phyloP scores from a whole-genome alignment of 2,797 vertebrate species.

The Amphiprion clarkii region DNA sequence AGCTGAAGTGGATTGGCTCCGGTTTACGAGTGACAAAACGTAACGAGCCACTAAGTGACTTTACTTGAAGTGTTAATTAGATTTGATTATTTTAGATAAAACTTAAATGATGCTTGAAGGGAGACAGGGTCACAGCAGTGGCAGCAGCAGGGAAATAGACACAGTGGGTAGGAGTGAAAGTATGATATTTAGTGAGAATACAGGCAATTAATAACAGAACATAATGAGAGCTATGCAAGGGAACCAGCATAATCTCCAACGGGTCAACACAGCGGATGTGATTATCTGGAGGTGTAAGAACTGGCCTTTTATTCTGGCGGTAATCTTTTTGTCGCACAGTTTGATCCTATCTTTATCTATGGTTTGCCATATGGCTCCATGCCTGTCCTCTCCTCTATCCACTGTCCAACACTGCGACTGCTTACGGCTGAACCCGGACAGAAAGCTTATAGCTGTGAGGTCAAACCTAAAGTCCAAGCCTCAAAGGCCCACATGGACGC shows the following conservation, averaged over 20 bases:
- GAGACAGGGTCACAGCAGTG: conserved; percentile 42
- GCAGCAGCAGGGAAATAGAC: conserved; percentile 25
- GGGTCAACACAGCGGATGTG: conserved; percentile 30
- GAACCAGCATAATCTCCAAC: conserved; percentile 1
- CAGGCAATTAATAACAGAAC: conserved; percentile 40
- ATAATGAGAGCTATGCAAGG: conserved; percentile 27
- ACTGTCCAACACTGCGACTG: conserved; percentile 33
- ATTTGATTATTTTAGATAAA: conserved; percentile 67
- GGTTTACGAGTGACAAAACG: conserved; percentile 43
- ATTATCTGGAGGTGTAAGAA: conserved; percentile 25
- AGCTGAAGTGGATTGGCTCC: conserved; percentile 42
- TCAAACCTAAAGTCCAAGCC: conserved; percentile 57
- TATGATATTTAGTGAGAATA: conserved; percentile 30
- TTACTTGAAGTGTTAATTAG: conserved; percentile 67
- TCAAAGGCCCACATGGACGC: conserved; percentile 52
- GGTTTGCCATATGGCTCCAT: conserved; percentile 25
- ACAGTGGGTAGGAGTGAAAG: conserved; percentile 15
- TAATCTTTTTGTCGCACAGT: conserved; percentile 44
- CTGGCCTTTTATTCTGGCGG: conserved; percentile 24
- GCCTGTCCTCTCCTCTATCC: conserved; percentile 42
- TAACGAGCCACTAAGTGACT: conserved; percentile 55
- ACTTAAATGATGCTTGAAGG: conserved; percentile 65
- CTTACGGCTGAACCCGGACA: conserved; percentile 45
- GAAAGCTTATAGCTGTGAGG: conserved; percentile 59
- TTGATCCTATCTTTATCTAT: conserved; percentile 65